These are phyloP conservation scores for Caradrina clavipalpis DNA, from an alignment of 2,888 invertebrate genomes.

Conservation along the genomic window DNA sequence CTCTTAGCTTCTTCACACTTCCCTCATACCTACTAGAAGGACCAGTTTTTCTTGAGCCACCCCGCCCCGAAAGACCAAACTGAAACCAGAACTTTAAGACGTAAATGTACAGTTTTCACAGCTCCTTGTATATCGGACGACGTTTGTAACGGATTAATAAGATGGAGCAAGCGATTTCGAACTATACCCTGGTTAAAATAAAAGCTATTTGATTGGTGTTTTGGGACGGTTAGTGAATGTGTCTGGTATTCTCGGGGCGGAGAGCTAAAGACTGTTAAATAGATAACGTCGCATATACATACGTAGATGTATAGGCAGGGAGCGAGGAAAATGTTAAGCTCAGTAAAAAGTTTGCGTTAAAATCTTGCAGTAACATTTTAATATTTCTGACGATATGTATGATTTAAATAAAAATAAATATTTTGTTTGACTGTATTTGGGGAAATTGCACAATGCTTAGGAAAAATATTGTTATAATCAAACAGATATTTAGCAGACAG, in stretches of 20 bases:
- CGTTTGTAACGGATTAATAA: conserved; percentile 67
- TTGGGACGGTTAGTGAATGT: conserved; percentile 64
- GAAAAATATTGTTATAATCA: not conserved
- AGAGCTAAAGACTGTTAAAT: conserved; percentile 84
- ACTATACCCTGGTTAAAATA: conserved; percentile 57
- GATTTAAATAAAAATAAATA: not conserved
- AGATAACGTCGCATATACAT: conserved; percentile 73
- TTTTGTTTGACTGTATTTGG: not conserved
- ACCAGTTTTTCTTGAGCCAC: conserved; percentile 75
- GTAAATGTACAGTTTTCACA: conserved; percentile 52
- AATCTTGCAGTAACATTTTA: conserved; percentile 9
- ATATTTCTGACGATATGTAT: conserved; percentile 17
- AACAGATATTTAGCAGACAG: not conserved
- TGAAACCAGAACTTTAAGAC: conserved; percentile 31
- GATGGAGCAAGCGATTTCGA: conserved; percentile 60
- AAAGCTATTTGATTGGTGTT: conserved; percentile 33
- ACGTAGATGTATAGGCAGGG: conserved; percentile 40
- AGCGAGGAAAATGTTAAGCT: conserved; percentile 49
- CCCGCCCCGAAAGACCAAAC: conserved; percentile 65
- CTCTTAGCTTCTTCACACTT: conserved; percentile 90
- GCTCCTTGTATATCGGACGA: conserved; percentile 72
- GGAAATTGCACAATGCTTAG: not conserved
- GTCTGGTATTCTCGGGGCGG: conserved; percentile 84
- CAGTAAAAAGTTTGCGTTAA: conserved; percentile 11
- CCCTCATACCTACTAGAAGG: conserved; percentile 86